Evolutionary conservation across 2,888 invertebrate genomes (phyloP), one percentile per base, ranked within the genome.

Genomic region (Leptinotarsa tumamoca): DNA sequence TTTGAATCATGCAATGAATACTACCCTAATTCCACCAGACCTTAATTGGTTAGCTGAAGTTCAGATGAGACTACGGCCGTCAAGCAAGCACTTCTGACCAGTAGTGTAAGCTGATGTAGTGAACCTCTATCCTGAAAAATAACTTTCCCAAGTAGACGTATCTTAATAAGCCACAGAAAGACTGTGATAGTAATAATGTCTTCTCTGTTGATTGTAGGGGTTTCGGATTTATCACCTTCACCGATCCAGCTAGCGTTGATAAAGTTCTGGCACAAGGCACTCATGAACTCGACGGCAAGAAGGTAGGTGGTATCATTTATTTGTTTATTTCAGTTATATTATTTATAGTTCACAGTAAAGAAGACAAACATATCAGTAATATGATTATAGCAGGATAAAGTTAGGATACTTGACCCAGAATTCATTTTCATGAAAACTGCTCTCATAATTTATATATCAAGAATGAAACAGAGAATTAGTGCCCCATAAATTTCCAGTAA

Each of bases 201-300:
- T 85, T 87, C 84, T 87, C 84, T 86, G 86, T 84, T 82, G 73
- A 84, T 93, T 93, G 81, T 94, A 98, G 98, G 93, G 99, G 99
- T 89, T 99, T 99, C 90, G 99, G 99, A 88, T 99, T 99, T 93
- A 98, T 99, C 92, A 99, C 99, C 90, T 99, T 98, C 92, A 95
- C 96, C 90, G 98, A 99, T 91, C 95, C 98, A 88, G 93, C 95
- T 91, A 96, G 97, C 92, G 98, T 99, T 92, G 98, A 99, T 92
- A 98, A 98, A 93, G 98, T 99, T 90, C 94, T 99, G 93, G 95
- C 96, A 89, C 96, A 97, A 92, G 95, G 96, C 90, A 96, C 96
- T 90, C 99, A 99, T 91, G 98, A 98, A 92, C 93, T 99, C 92
- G 99, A 99, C 91, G 98, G 98, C 89, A 99, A 99, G 94, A 98